Evolutionary conservation across 2,797 vertebrate species (phyloP), one percentile per base, ranked within the genome.

Genomic region (Clarias fuscus): DNA sequence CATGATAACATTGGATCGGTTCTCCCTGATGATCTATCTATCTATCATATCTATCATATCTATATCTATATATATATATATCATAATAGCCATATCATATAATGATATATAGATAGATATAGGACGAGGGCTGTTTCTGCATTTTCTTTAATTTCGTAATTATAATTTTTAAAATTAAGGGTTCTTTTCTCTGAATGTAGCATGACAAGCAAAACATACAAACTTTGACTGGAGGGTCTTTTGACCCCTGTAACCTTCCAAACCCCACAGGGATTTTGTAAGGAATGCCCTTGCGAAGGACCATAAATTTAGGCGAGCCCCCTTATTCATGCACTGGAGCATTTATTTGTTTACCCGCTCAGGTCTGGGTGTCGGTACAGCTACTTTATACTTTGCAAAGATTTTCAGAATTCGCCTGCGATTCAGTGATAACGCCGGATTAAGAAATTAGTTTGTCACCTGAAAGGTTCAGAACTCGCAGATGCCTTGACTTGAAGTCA

Each of bases 201-300:
- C 70, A 10, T 37, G 73, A 78, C n/a, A 27, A 67, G 58, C 73
- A 81, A 84, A 84, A 84, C 40, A 62, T 48, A 58, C 77, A 76
- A 84, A 72, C 84, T 30, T 53, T 81, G 86, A 59, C 88, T 64
- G 40, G 24, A 76, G 80, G 85, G 76, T 80, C 72, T 59, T 65
- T 65, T 88, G 82, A 88, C 86, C 84, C 27, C 30, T 62, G 17
- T 73, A 73, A 85, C 89, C 84, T 82, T 11, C n/a, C 68, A 67
- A 82, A 84, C 78, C 84, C 84, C 82, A 80, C 22, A 86, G 86
- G 76, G 61, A 84, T 84, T 86, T 84, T 75, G 72, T 65, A 68
- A 88, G 86, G 86, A 88, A 89, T 86, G 86, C 88, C 86, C 78
- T 86, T 58, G 83, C 83, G 85, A 73, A 81, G 83, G 84, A 88